Evolutionary conservation across 2,113 vertebrate species (phyloP).

Genomic region (Sapajus apella): DNA sequence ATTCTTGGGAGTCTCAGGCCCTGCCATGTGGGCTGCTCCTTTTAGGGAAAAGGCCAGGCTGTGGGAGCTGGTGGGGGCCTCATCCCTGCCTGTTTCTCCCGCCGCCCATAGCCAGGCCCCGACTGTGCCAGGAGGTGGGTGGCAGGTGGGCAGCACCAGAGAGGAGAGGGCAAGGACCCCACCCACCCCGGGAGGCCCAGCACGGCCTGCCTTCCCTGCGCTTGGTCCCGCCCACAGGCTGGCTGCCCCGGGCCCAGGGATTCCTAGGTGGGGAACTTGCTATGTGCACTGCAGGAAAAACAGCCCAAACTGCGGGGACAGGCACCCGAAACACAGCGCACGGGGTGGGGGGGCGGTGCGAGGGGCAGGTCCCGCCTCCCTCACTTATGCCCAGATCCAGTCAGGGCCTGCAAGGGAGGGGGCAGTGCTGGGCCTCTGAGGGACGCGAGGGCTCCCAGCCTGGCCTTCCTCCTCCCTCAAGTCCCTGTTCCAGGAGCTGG

Average conservation of each 20-base stretch:
- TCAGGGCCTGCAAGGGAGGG: background rate
- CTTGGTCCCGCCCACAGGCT: accelerated
- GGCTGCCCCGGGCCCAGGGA: background rate
- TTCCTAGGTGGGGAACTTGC: background rate
- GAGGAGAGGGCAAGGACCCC: background rate
- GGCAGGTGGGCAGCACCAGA: accelerated
- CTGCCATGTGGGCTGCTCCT: accelerated
- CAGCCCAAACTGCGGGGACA: background rate
- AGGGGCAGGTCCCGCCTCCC: accelerated
- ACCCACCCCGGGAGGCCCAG: background rate
- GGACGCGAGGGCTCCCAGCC: background rate
- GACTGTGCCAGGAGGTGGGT: too few relatives aligned
- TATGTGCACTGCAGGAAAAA: accelerated
- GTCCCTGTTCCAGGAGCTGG: background rate
- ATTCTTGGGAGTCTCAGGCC: background rate
- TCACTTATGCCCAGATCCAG: background rate
- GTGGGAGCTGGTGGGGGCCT: background rate
- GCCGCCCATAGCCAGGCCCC: accelerated
- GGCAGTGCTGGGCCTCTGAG: background rate
- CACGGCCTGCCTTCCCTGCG: background rate
- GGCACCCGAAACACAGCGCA: accelerated
- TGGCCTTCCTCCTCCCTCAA: background rate
- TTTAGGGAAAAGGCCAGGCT: background rate
- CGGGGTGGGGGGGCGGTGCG: too few relatives aligned
- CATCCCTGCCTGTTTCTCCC: accelerated